Percentiles rank a stretch among this genome's conserved stretches.
Evolutionary conservation across 1,140 invertebrate genomes (phyloP).

Genomic region (Temnothorax curvispinosus): DNA sequence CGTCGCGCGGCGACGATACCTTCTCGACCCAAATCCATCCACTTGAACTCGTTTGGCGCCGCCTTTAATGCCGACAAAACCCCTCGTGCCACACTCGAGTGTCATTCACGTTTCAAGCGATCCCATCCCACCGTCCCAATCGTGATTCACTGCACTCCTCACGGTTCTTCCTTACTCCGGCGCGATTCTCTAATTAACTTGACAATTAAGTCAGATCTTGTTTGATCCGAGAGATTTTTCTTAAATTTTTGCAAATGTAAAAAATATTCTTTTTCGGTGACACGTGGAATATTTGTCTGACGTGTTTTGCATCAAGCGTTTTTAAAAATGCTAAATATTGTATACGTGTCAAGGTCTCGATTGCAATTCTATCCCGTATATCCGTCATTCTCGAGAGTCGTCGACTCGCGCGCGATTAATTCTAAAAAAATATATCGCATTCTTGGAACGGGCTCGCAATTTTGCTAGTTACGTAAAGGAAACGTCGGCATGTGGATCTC

Average conservation of each 20-base stretch:
- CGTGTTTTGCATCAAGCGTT: neutral
- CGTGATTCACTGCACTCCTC: neutral
- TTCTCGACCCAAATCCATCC: constrained; percentile 43
- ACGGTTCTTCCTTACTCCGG: neutral
- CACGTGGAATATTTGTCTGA: neutral
- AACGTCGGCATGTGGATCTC: constrained; percentile 35
- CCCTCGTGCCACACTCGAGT: neutral
- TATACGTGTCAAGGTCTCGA: neutral
- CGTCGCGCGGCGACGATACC: constrained; percentile 19
- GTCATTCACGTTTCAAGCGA: constrained; percentile 25
- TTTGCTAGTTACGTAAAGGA: constrained; percentile 54
- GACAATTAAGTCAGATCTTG: neutral
- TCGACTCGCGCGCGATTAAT: neutral
- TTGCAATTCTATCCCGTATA: neutral
- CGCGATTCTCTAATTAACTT: neutral
- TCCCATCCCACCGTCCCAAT: neutral
- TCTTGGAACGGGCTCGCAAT: constrained; percentile 25
- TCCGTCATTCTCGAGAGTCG: neutral
- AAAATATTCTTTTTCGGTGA: neutral
- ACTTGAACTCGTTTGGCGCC: constrained; percentile 46
- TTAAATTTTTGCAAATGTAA: neutral
- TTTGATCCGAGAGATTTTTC: neutral
- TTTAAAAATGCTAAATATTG: neutral
- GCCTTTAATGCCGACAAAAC: constrained; percentile 28
- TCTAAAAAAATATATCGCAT: constrained; percentile 28